Percentiles rank a stretch among this genome's conserved stretches.
These are phyloP conservation scores for Oconnorella tubifera DNA, from an alignment of 2,888 invertebrate species.

Conservation along the genomic window DNA sequence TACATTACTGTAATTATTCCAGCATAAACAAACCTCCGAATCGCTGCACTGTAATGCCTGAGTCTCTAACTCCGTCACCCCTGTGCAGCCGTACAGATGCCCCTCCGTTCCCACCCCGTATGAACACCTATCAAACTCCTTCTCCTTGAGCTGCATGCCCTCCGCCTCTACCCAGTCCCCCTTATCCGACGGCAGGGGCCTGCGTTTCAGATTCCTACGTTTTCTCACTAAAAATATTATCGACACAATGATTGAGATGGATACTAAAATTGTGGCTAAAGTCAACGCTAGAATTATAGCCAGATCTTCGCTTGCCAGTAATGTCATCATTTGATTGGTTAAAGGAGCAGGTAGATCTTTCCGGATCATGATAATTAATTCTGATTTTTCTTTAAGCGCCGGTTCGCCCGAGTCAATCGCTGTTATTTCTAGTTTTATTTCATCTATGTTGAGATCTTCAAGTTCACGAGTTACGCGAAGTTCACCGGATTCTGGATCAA, in stretches of 20 bases:
- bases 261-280: constrained; percentile 17
- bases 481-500: constrained; percentile 12
- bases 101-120: background rate
- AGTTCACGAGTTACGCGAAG: constrained; percentile 10
- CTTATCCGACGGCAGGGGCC: background rate
- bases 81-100: background rate
- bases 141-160: background rate
- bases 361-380: constrained; percentile 6
- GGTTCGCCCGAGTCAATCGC: constrained; percentile 7
- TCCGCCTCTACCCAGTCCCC: background rate
- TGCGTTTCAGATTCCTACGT: background rate
- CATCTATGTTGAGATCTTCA: background rate
- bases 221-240: constrained; percentile 12
- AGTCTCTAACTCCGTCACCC: background rate
- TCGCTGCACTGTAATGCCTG: background rate
- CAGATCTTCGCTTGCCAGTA: constrained; percentile 26
- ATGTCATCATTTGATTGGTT: constrained; percentile 6
- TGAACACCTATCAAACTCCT: background rate
- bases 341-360: constrained; percentile 3
- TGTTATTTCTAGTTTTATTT: background rate
- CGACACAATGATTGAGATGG: constrained; percentile 18
- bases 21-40: background rate
- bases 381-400: background rate
- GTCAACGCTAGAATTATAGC: constrained; percentile 19
- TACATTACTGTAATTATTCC: no score